These are phyloP conservation scores for Amblyraja radiata DNA, from an alignment of 2,797 vertebrate genomes.

Conservation along the genomic window DNA sequence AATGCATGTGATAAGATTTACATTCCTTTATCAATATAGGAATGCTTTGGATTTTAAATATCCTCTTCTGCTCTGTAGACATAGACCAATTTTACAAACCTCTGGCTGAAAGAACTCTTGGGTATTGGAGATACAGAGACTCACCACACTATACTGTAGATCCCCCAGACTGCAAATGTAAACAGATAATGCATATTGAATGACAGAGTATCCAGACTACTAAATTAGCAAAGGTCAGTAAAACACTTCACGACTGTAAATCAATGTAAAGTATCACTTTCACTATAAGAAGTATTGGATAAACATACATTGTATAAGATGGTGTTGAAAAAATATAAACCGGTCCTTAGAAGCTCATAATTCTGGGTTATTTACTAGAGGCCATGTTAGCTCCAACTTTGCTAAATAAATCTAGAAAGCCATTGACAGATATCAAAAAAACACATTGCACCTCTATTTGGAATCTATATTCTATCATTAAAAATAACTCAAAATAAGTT, in stretches of 20 bases:
- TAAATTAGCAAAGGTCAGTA: conserved; percentile 35
- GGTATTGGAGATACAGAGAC: conserved; percentile 5
- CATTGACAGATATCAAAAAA: background rate
- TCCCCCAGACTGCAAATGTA: background rate
- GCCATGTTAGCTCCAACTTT: background rate
- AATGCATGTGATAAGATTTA: background rate
- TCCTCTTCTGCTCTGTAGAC: background rate
- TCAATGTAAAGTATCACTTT: conserved; percentile 30
- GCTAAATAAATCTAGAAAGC: conserved; percentile 11
- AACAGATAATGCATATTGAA: conserved; percentile 35
- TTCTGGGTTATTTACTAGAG: background rate
- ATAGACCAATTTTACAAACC: conserved; percentile 2
- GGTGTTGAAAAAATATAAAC: background rate
- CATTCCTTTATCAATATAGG: background rate
- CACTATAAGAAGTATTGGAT: background rate
- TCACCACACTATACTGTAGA: background rate
- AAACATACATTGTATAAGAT: conserved; percentile 23
- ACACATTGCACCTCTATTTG: background rate
- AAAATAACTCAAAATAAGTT: background rate
- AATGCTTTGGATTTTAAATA: background rate
- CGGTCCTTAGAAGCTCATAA: background rate
- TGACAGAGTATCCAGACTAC: conserved; percentile 28
- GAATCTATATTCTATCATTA: too few species aligned
- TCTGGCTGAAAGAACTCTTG: background rate
- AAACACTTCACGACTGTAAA: conserved; percentile 11